Evolutionary conservation across 2,113 vertebrate species (phyloP).

Genomic region (Prietella phreatophila): DNA sequence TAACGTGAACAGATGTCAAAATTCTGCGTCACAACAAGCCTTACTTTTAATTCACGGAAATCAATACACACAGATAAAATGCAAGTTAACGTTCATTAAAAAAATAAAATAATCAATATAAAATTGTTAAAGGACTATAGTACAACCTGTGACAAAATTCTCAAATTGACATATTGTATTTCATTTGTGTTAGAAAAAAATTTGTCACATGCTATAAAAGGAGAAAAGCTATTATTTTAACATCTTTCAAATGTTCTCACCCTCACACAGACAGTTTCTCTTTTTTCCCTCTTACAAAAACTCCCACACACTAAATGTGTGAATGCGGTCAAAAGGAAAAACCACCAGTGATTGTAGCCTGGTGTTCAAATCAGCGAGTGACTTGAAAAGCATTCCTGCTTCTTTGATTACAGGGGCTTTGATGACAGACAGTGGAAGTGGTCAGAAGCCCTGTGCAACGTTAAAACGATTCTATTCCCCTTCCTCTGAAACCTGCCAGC

Average conservation of each 20-base stretch:
- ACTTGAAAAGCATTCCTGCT: slow-evolving; percentile 54
- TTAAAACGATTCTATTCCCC: slow-evolving; percentile 5
- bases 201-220: background rate
- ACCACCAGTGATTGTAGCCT: background rate
- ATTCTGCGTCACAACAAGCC: background rate
- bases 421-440: slow-evolving; percentile 32
- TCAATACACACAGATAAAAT: background rate
- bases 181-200: background rate
- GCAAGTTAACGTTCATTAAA: background rate
- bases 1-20: background rate
- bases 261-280: background rate
- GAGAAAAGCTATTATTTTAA: background rate
- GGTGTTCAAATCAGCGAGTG: slow-evolving; percentile 24
- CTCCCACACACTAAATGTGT: background rate
- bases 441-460: slow-evolving; percentile 15
- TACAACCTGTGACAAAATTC: background rate
- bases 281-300: background rate
- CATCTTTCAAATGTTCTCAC: background rate
- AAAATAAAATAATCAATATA: background rate
- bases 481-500: slow-evolving; percentile 38
- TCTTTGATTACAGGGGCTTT: slow-evolving; percentile 48
- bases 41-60: background rate
- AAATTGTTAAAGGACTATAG: background rate
- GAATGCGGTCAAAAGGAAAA: background rate
- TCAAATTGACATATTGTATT: background rate